Evolutionary conservation across 2,113 vertebrate genomes (phyloP), one percentile per base, ranked within the genome.

Genomic region (Microcebus jonahi): DNA sequence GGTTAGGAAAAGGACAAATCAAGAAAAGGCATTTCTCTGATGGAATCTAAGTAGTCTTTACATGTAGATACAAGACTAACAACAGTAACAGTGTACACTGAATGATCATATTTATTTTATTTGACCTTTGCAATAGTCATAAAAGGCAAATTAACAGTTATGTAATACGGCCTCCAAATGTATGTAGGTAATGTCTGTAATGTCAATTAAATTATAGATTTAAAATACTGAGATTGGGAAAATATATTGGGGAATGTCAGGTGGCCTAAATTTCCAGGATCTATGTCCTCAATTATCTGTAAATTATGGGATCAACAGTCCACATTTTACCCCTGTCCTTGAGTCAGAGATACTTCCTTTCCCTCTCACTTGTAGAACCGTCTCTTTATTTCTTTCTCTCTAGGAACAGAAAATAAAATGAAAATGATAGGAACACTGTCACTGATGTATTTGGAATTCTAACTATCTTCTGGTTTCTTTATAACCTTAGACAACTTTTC

Each of bases 1-100:
- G 27, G 27, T 91, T 96, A 93, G 48, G 83, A 70, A 84, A 91
- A 88, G 81, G 68, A 92, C 81, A 92, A 6, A 42, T 71, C 67
- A 55, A 85, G 73, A 29, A 36, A 15, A 70, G 29, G 39, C 21
- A 45, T 80, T 81, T 92, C 86, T 71, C 82, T 93, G 21, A 92
- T 61, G 55, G 59, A 88, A 65, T 61, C 2, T 6, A 39, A 70
- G 84, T 88, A 65, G 34, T 57, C 50, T 25, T 61, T 68, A 67
- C 2, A 45, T 87, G 20, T 63, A 86, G 90, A 88, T 65, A 48
- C 45, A 63, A 93, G 11, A 57, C 50, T 70, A 91, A 39, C 13
- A 45, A 20, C 9, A 65, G 36, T 75, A 84, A 36, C 45, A 67
- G 50, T 88, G 45, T 91, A 39, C 13, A 39, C 21, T 77, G 55